Evolutionary conservation across 2,797 vertebrate species (phyloP).

Genomic region (Tadarida brasiliensis): DNA sequence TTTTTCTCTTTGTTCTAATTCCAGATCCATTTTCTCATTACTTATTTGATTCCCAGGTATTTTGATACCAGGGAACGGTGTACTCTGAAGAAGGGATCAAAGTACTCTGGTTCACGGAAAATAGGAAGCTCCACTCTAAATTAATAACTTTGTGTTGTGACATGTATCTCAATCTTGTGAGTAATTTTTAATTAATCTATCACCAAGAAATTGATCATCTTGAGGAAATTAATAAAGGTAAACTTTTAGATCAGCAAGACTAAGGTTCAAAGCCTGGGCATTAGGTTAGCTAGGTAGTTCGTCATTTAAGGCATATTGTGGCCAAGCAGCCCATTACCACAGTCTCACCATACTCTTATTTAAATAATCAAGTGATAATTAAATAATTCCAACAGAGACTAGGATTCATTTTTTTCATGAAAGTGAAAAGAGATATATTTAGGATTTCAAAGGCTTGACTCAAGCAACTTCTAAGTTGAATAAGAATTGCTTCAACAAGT

Average conservation of each 20-base stretch:
- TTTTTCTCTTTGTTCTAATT: not conserved
- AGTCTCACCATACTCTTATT: not conserved
- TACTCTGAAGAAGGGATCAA: not conserved
- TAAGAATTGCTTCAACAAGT: conserved; percentile 46
- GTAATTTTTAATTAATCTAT: conserved; percentile 12
- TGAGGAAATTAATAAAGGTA: not conserved
- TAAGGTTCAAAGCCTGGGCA: not conserved
- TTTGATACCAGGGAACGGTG: not conserved
- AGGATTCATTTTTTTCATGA: not conserved
- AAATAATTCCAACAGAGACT: not conserved
- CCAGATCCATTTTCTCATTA: not conserved
- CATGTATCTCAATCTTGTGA: not conserved
- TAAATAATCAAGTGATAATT: not conserved
- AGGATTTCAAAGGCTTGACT: not conserved
- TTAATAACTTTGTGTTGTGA: not conserved
- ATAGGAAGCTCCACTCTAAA: not conserved
- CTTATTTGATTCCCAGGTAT: not conserved
- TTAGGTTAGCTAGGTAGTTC: not conserved
- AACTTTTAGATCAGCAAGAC: not conserved
- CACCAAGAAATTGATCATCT: not conserved
- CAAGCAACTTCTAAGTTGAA: conserved; percentile 1
- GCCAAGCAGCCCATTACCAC: not conserved
- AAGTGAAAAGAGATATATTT: not conserved
- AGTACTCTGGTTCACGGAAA: not conserved
- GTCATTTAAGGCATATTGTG: not conserved